Evolutionary conservation across 2,113 vertebrate species (phyloP).

Genomic region (Lycaon pictus): DNA sequence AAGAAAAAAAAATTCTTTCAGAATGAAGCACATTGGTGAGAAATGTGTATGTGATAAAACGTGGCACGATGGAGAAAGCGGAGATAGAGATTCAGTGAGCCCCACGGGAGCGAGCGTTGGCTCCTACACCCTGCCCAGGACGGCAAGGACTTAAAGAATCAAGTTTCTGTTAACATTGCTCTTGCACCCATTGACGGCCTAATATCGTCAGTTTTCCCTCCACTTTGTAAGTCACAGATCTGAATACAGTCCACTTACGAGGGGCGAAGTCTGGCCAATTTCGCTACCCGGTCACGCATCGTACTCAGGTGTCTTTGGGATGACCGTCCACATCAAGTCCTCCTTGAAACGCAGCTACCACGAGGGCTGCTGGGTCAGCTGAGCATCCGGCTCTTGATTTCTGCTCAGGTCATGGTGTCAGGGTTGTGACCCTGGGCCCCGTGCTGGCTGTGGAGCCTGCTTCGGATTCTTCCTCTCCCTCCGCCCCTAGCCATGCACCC

Average conservation of each 20-base stretch:
- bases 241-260: not conserved
- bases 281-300: too few species aligned
- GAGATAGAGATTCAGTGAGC: not conserved
- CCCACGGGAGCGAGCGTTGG: not conserved
- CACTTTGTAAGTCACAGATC: not conserved
- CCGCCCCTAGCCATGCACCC: too few species aligned
- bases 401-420: not conserved
- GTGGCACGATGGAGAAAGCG: not conserved
- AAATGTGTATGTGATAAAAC: not conserved
- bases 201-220: not conserved
- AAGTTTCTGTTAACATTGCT: conserved; percentile 11
- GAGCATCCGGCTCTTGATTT: not conserved
- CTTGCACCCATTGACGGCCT: not conserved
- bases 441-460: not conserved
- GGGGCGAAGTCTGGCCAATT: too few species aligned
- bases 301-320: not conserved
- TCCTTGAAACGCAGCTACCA: not conserved
- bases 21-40: not conserved
- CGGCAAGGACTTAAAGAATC: not conserved
- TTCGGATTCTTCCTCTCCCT: not conserved
- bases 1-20: not conserved
- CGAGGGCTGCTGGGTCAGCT: not conserved
- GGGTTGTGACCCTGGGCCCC: not conserved
- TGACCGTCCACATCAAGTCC: not conserved
- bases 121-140: not conserved